phyloP scores from a whole-genome alignment of 2,113 vertebrate genomes.

The Polypterus bichir region DNA sequence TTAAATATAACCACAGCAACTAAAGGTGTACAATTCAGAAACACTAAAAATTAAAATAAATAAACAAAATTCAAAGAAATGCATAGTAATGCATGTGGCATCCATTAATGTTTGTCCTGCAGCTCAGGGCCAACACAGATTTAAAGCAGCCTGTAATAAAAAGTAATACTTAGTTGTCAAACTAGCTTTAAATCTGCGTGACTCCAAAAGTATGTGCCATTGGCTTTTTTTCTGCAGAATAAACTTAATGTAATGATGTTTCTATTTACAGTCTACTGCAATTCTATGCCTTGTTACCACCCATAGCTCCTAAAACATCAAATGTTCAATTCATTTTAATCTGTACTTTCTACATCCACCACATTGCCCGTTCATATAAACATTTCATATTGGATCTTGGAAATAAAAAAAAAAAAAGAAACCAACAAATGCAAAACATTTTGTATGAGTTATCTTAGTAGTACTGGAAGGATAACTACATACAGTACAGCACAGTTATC shows the following conservation, averaged over 20 bases:
- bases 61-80: background rate
- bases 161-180: background rate
- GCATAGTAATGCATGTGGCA: too few species aligned
- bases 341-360: background rate
- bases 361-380: slow-evolving; percentile 5
- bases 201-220: slow-evolving; percentile 8
- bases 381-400: background rate
- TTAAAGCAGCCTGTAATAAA: slow-evolving; percentile 8
- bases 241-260: slow-evolving; percentile 22
- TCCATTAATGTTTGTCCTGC: slow-evolving; percentile 18
- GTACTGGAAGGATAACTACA: slow-evolving; percentile 1
- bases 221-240: slow-evolving; percentile 16
- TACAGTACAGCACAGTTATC: slow-evolving; percentile 17
- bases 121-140: slow-evolving; percentile 15
- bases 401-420: slow-evolving; percentile 13
- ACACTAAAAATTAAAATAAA: slow-evolving; percentile 1
- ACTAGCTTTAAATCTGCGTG: slow-evolving; percentile 2
- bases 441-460: slow-evolving; percentile 4
- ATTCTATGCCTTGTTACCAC: slow-evolving; percentile 5
- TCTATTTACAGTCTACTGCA: slow-evolving; percentile 4
- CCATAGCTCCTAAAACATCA: background rate
- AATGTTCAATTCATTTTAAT: too few species aligned
- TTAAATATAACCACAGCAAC: slow-evolving; percentile 4
- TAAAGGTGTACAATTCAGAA: slow-evolving; percentile 20
- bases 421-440: slow-evolving; percentile 32